A percentile compares a stretch with the other conserved stretches of the same genome.
Evolutionary conservation across 1,140 invertebrate genomes (phyloP).

Genomic region (Tetramorium parvispinum): DNA sequence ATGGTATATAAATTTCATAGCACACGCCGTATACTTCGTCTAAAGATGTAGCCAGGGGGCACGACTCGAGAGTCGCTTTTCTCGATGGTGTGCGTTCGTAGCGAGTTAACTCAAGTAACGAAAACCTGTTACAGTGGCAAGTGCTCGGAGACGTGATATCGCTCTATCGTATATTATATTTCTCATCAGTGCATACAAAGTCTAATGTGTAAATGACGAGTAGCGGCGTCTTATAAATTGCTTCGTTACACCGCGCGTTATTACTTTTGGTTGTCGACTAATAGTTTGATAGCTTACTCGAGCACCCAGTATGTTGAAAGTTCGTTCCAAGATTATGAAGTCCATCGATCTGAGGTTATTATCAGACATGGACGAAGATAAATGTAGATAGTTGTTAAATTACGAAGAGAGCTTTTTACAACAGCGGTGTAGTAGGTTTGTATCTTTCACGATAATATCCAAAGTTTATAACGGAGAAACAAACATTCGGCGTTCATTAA

Average conservation of each 20-base stretch:
- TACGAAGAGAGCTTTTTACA: neutral
- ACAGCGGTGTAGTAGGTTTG: neutral
- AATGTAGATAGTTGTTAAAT: slow-evolving; percentile 20
- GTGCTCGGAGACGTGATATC: slow-evolving; percentile 36
- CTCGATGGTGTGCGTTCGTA: slow-evolving; percentile 20
- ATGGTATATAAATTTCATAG: neutral
- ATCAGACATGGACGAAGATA: slow-evolving; percentile 2
- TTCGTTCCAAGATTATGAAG: slow-evolving; percentile 20
- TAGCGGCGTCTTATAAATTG: slow-evolving; percentile 46
- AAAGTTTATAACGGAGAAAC: neutral
- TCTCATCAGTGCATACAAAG: slow-evolving; percentile 40
- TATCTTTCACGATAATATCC: neutral
- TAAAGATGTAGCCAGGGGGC: neutral
- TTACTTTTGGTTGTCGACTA: slow-evolving; percentile 42
- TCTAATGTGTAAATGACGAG: slow-evolving; percentile 41
- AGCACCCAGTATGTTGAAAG: slow-evolving; percentile 21
- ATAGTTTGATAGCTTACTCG: slow-evolving; percentile 37
- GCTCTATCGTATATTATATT: slow-evolving; percentile 50
- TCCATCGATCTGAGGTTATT: slow-evolving; percentile 30
- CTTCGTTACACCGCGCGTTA: slow-evolving; percentile 40
- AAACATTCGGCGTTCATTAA: neutral
- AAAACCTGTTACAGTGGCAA: slow-evolving; percentile 53
- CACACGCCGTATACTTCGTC: slow-evolving; percentile 27
- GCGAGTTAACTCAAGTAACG: slow-evolving; percentile 58
- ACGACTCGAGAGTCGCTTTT: neutral